These are phyloP conservation scores for Equus przewalskii DNA, from an alignment of 2,113 vertebrate species.

Conservation along the genomic window DNA sequence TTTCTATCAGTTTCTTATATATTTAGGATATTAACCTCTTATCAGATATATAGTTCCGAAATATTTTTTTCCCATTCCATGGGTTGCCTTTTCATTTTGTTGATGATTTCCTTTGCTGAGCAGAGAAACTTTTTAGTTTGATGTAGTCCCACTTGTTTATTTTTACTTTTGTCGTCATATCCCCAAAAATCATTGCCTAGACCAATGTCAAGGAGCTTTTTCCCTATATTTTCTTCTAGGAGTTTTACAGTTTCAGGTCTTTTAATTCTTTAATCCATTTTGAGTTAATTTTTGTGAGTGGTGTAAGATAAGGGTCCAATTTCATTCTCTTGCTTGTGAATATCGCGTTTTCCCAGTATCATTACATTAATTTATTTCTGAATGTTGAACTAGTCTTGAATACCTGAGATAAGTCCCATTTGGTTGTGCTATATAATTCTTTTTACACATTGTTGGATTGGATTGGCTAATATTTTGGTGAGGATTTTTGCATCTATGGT, in stretches of 20 bases:
- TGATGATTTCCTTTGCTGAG: neutral
- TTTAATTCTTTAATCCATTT: neutral
- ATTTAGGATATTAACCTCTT: neutral
- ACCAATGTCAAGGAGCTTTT: neutral
- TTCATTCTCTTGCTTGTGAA: neutral
- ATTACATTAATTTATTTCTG: neutral
- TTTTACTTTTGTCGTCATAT: neutral
- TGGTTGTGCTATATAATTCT: neutral
- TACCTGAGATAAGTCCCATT: neutral
- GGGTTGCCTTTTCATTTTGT: neutral
- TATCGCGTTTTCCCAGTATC: neutral
- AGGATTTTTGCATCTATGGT: neutral
- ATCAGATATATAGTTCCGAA: neutral
- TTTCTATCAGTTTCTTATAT: neutral
- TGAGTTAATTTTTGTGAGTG: neutral
- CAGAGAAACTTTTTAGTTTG: neutral
- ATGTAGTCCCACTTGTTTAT: neutral
- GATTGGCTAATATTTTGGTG: neutral
- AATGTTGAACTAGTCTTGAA: neutral
- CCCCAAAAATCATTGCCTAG: neutral
- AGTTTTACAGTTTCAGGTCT: neutral
- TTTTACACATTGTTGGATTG: neutral
- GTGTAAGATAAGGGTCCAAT: neutral
- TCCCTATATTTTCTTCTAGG: neutral
- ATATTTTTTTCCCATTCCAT: neutral